phyloP scores from a whole-genome alignment of 2,113 vertebrate species.

The Opisthocomus hoazin region DNA sequence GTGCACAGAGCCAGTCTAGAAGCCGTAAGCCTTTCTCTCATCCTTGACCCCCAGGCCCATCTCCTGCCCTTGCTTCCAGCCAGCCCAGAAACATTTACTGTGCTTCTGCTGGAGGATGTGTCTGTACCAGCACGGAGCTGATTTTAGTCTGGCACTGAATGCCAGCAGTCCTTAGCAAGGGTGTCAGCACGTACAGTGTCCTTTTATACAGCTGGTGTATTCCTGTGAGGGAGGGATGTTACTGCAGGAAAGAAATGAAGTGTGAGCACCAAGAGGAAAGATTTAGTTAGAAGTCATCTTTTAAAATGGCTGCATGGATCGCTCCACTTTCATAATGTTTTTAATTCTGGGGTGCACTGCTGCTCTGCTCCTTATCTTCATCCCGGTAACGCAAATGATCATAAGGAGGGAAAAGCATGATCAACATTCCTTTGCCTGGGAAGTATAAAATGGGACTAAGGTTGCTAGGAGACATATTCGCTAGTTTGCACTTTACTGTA shows the following conservation, averaged over 20 bases:
- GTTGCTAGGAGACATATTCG: neutral
- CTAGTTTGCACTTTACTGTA: neutral
- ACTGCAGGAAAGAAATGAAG: neutral
- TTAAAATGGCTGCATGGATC: neutral
- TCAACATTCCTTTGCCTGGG: neutral
- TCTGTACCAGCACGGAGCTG: neutral
- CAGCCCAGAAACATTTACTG: neutral
- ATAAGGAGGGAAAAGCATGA: neutral
- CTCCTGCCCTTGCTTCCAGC: neutral
- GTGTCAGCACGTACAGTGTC: neutral
- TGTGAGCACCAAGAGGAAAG: neutral
- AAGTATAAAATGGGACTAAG: neutral
- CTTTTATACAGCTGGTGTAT: neutral
- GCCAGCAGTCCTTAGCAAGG: neutral
- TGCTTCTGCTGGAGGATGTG: neutral
- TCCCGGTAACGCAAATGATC: neutral
- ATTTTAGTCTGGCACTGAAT: neutral
- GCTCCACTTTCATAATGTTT: neutral
- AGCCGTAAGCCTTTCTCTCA: neutral
- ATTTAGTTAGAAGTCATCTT: neutral
- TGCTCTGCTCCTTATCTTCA: neutral
- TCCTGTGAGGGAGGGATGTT: neutral
- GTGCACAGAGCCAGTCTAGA: neutral
- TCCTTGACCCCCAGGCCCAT: neutral
- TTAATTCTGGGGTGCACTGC: neutral